Conservation (phyloP, 2,113 vertebrate genomes). For the Archilochus colubris region DNA sequence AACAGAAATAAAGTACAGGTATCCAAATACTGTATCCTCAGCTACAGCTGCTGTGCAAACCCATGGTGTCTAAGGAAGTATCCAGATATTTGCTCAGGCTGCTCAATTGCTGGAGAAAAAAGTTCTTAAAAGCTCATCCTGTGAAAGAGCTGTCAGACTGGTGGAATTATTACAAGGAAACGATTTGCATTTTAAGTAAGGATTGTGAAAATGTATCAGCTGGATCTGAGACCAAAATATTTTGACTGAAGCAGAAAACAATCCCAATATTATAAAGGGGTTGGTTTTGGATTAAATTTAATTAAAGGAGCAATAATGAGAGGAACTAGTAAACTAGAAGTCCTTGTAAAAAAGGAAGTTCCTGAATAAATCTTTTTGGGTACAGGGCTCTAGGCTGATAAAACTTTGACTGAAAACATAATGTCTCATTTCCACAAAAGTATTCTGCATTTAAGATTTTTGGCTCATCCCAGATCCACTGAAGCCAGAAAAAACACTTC, state of each 20-base stretch:
- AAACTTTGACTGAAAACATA: conserved; percentile 20
- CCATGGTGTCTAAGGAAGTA: neutral
- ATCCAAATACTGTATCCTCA: neutral
- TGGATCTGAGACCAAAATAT: neutral
- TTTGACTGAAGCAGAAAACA: neutral
- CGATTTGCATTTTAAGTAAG: neutral
- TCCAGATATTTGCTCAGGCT: neutral
- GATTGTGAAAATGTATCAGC: neutral
- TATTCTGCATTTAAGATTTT: conserved; percentile 6
- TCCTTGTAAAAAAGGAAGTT: conserved; percentile 36
- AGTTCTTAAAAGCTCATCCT: neutral
- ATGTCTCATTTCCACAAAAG: conserved; percentile 45
- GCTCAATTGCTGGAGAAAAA: neutral
- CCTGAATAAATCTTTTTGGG: conserved; percentile 44
- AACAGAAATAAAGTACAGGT: neutral
- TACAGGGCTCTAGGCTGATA: neutral
- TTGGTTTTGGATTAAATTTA: neutral
- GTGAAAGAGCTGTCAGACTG: neutral
- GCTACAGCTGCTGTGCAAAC: neutral
- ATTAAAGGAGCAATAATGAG: neutral
- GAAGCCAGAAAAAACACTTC: conserved; percentile 65
- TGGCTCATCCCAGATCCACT: conserved; percentile 15
- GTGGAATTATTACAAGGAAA: neutral
- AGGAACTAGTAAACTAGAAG: neutral
- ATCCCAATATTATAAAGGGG: neutral